A percentile compares a stretch with the other conserved stretches of the same genome.
Evolutionary conservation across 2,888 invertebrate species (phyloP).

Genomic region (Apodemia hepburni): DNA sequence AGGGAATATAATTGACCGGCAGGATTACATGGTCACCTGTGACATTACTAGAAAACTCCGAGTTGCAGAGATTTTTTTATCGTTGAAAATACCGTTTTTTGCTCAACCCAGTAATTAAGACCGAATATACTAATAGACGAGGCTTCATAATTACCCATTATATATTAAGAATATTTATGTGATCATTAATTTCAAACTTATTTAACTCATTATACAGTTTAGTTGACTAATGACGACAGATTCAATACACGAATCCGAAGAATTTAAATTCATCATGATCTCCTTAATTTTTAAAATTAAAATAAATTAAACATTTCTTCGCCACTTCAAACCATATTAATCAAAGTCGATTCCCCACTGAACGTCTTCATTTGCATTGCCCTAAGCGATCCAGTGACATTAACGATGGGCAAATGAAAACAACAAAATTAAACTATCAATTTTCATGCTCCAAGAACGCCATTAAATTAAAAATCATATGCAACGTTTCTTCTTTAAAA

Average conservation of each 20-base stretch:
- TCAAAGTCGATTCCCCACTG: conserved; percentile 56
- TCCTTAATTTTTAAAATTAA: conserved; percentile 22
- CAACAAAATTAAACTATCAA: conserved; percentile 68
- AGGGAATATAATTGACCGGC: too few species aligned
- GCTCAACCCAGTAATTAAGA: too few species aligned
- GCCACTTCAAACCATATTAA: conserved; percentile 56
- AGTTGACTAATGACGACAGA: conserved; percentile 3
- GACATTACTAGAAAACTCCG: too few species aligned
- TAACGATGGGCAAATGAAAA: conserved; percentile 69
- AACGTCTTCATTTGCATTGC: conserved; percentile 74
- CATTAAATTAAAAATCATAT: conserved; percentile 47
- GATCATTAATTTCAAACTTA: not conserved
- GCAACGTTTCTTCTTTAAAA: conserved; percentile 40
- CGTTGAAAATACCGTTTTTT: too few species aligned
- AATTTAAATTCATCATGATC: not conserved
- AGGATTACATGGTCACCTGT: too few species aligned
- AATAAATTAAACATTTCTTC: conserved; percentile 28
- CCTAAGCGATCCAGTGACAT: conserved; percentile 57
- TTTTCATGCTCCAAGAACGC: conserved; percentile 58
- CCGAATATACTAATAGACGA: too few species aligned
- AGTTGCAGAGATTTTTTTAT: too few species aligned
- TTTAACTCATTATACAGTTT: not conserved
- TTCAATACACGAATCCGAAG: not conserved
- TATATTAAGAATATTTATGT: not conserved
- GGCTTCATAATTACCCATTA: not conserved